These are phyloP conservation scores for Aradus depressus DNA, from an alignment of 2,888 invertebrate species.

Conservation along the genomic window DNA sequence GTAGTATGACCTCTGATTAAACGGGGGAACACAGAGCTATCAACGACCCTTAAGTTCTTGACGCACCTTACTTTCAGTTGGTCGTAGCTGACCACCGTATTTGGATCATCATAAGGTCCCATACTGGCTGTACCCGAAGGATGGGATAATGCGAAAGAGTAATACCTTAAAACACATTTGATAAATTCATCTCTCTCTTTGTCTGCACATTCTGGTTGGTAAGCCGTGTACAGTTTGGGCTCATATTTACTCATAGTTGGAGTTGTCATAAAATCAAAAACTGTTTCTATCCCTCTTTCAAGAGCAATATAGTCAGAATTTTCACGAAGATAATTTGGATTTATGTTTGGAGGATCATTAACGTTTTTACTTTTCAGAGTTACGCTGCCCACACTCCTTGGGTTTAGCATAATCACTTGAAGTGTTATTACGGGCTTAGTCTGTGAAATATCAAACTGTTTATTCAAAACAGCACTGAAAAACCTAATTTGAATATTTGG, in stretches of 20 bases:
- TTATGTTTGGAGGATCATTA: constrained; percentile 1
- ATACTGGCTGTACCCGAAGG: constrained; percentile 11
- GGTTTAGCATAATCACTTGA: not conserved
- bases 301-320: not conserved
- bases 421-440: not conserved
- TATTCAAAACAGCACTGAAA: too few species aligned
- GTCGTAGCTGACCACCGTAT: constrained; percentile 4
- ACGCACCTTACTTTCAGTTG: constrained; percentile 6
- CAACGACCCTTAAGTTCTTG: constrained; percentile 5
- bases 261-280: not conserved
- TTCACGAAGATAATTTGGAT: not conserved
- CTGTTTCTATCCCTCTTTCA: not conserved
- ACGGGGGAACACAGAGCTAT: constrained; percentile 9
- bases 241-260: not conserved
- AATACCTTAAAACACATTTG: not conserved
- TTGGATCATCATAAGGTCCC: not conserved
- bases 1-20: constrained; percentile 10
- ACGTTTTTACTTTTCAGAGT: not conserved
- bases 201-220: not conserved
- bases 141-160: constrained; percentile 4
- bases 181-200: not conserved
- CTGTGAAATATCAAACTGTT: too few species aligned
- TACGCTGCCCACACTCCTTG: not conserved
- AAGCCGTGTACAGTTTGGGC: not conserved
- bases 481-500: not conserved